Evolutionary conservation across 2,888 invertebrate genomes (phyloP), one percentile per base, ranked within the genome.

Genomic region (Nipponacmea schrenckii): DNA sequence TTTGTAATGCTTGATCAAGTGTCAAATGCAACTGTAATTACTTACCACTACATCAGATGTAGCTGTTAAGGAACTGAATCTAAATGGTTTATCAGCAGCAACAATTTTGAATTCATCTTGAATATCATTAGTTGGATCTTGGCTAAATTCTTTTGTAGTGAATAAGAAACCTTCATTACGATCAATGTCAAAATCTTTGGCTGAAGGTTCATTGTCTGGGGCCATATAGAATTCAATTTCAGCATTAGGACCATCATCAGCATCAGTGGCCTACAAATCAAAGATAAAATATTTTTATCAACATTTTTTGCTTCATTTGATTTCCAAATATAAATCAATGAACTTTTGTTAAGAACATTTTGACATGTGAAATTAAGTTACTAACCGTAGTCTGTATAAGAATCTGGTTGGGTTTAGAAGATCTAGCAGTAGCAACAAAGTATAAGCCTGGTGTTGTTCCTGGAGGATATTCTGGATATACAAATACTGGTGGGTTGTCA

Each of bases 401-500:
- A 50, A 93, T 92, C 4, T 94, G 93, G 14, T 93, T 93, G 73
- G 96, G 91, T 68, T 88, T 88, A 77, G 94, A 92, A 80, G 93
- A 93, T 67, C 92, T 91, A 0, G 94, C 92, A 1, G 96, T 92
- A 0, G 95, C 94, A 0, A 94, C 94, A 83, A 94, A 95, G 87
- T 94, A 96, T 70, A 88, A 87, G 69, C 81, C 69, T 62, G 68
- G 45, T 8, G 76, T 79, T 31, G 77, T 77, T 24, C 56, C 64
- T 17, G 45, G 67, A 27, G 91, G 90, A 17, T 84, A 83, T 12
- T 92, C 91, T 0, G 94, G 93, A 82, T 93, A 94, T 0, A 93
- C 89, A 86, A 97, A 97, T 80, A 92, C 91, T 0, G 97, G 97
- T 0, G 92, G 91, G 87, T 97, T 96, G 86, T 97, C 97, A 86